Conservation (phyloP, 2,797 vertebrate species). For the Lateolabrax maculatus region DNA sequence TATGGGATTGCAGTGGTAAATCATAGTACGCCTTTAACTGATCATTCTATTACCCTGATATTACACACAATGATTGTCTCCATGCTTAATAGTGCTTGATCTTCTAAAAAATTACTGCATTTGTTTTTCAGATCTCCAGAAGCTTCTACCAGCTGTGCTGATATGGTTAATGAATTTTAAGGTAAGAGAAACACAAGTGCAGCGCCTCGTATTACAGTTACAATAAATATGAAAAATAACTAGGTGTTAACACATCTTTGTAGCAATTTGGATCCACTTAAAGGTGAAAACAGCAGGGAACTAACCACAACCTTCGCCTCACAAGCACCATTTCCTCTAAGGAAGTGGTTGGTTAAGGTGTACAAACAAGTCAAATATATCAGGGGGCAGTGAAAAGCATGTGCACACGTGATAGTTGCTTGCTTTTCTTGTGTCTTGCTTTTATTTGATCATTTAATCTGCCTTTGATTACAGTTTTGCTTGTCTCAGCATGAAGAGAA, state of each 20-base stretch:
- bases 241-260: neutral
- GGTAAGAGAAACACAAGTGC: constrained; percentile 56
- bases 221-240: neutral
- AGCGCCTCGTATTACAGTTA: neutral
- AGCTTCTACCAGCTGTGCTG: constrained; percentile 48
- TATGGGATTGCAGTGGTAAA: neutral
- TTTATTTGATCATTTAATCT: too few relatives aligned
- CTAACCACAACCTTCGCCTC: neutral
- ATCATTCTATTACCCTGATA: neutral
- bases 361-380: neutral
- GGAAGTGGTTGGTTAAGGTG: constrained; percentile 37
- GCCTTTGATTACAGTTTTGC: constrained; percentile 79
- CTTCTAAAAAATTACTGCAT: neutral
- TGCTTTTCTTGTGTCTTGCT: neutral
- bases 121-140: constrained; percentile 63
- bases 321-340: constrained; percentile 18
- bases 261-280: neutral
- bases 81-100: neutral
- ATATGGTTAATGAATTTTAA: constrained; percentile 44
- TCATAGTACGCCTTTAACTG: neutral
- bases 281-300: neutral
- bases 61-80: neutral
- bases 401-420: neutral
- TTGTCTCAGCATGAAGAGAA: constrained; percentile 40
- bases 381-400: neutral